Evolutionary conservation across 2,113 vertebrate genomes (phyloP).

Genomic region (Stegostoma tigrinum): DNA sequence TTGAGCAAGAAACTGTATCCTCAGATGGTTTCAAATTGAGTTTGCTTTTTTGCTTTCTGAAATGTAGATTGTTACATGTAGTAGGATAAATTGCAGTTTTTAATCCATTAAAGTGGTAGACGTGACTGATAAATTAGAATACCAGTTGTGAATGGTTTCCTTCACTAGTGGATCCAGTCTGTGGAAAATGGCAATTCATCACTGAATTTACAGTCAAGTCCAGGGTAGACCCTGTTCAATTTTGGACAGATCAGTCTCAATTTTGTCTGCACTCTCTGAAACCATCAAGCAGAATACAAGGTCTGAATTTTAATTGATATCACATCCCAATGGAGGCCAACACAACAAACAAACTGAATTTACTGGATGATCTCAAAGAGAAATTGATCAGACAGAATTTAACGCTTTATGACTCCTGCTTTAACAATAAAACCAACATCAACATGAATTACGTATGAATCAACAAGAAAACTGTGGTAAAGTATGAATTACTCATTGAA

Average conservation of each 20-base stretch:
- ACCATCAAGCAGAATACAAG: not conserved
- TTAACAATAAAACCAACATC: not conserved
- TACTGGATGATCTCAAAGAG: not conserved
- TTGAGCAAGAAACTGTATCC: not conserved
- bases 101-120: constrained; percentile 11
- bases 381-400: not conserved
- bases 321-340: not conserved
- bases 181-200: not conserved
- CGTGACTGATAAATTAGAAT: not conserved
- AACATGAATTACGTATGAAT: not conserved
- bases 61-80: not conserved
- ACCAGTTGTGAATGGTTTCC: not conserved
- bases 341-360: not conserved
- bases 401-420: not conserved
- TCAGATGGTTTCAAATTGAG: not conserved
- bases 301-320: not conserved
- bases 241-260: not conserved
- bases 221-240: not conserved
- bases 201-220: not conserved
- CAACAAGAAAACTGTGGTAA: not conserved
- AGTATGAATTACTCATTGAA: not conserved
- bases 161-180: not conserved
- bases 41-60: not conserved
- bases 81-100: constrained; percentile 10
- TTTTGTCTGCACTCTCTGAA: not conserved